Evolutionary conservation across 2,888 invertebrate genomes (phyloP), one percentile per base, ranked within the genome.

Genomic region (Autographa gamma): DNA sequence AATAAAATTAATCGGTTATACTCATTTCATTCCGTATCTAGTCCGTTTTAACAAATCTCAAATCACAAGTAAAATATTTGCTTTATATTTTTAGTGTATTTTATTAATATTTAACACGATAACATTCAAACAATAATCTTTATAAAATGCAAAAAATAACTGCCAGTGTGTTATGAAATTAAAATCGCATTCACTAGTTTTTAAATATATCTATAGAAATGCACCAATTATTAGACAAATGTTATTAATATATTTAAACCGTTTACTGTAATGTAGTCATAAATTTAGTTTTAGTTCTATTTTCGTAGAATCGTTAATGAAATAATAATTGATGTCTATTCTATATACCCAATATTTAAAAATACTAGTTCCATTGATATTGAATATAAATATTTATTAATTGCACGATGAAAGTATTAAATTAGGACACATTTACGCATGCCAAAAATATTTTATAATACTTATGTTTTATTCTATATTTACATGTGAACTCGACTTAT

Each of bases 171-270:
- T 19, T 48, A 48, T 59, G 18, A 64, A 66, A 60, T 38, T 43
- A 60, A 63, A 63, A 11, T 64, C 25, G 31, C n/a, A 63, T 19
- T 34, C 56, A 43, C 32, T 59, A 32, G 31, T 59, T 59, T 61
- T 60, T 18, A 64, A 64, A 16, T 41, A 31, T 64, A 54, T 19
- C 34, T 8, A 31, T 66, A 62, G 16, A 48, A 13, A 60, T 71
- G 66, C 73, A 79, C 71, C 66, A n/a, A 41, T 71, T 63, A 75
- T 65, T 72, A 73, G 69, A 71, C 43, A 76, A 69, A 71, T 69
- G 59, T 69, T 78, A 68, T 19, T 64, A 66, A 63, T 66, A 68
- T 73, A 79, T 68, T 64, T 79, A 34, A 11, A 66, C 43, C 62
- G 69, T 58, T 69, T 48, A 66, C 32, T 41, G 14, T 66, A 60